phyloP scores from a whole-genome alignment of 2,888 invertebrate species.

The Timandra comae region DNA sequence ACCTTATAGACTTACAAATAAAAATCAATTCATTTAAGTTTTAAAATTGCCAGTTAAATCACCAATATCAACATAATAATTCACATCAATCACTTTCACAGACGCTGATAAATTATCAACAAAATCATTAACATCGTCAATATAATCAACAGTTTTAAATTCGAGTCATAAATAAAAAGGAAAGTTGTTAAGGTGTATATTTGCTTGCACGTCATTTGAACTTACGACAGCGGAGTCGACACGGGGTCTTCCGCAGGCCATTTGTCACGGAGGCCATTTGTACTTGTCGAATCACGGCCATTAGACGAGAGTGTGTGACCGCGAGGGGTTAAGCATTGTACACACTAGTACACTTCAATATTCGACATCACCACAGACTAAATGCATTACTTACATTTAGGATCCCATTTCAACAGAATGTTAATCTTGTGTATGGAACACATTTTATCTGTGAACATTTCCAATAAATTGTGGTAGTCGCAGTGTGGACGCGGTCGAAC shows the following conservation, averaged over 20 bases:
- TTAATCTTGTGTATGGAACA: conserved; percentile 7
- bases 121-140: conserved; percentile 16
- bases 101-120: conserved; percentile 17
- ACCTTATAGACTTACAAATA: conserved; percentile 36
- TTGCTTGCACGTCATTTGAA: conserved; percentile 54
- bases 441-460: conserved; percentile 24
- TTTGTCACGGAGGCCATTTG: conserved; percentile 77
- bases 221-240: conserved; percentile 56
- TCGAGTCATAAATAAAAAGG: conserved; percentile 22
- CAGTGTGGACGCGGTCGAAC: conserved; percentile 39
- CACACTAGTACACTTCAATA: conserved; percentile 45
- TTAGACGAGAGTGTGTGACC: conserved; percentile 75
- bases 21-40: conserved; percentile 8
- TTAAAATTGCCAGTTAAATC: conserved; percentile 1
- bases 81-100: conserved; percentile 16
- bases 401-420: conserved; percentile 22
- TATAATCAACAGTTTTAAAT: conserved; percentile 17
- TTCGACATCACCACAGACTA: conserved; percentile 41
- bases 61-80: conserved; percentile 14
- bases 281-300: conserved; percentile 78
- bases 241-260: conserved; percentile 69
- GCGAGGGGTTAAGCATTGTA: conserved; percentile 60
- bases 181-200: conserved; percentile 49
- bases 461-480: conserved; percentile 21
- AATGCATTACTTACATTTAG: conserved; percentile 16